Evolutionary conservation across 2,797 vertebrate genomes (phyloP), one percentile per base, ranked within the genome.

Genomic region (Alectoris magna): DNA sequence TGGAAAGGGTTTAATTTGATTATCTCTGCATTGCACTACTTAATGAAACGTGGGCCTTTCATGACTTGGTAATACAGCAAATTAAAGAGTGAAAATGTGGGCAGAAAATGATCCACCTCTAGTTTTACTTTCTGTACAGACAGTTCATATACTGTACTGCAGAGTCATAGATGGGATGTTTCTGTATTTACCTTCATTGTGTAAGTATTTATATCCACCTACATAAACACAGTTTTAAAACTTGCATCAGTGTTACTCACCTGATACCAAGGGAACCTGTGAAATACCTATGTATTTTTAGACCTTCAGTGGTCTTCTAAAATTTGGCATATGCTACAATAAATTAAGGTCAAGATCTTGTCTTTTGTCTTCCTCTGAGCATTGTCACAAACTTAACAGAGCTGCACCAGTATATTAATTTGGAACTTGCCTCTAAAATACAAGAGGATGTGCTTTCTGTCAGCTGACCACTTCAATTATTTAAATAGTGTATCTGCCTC

Each of bases 381-480:
- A 29, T 12, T 84, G 24, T 80, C 72, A 59, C 46, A 82, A 74
- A 83, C n/a, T 58, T 18, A 1, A 48, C 39, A 73, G 31, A 51
- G 22, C 21, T 67, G 11, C 16, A 49, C 17, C 60, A 17, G 13
- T 17, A 11, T 27, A 53, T 72, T 64, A 39, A 71, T 69, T 46
- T 71, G 67, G 62, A 64, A 55, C 51, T 14, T 38, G 21, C 49
- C 43, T 88, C 29, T 84, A 41, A 81, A 81, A 69, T 58, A 22
- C 2, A 74, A 26, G 15, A 92, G 14, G 46, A 62, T 79, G 56
- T 38, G 84, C 60, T 73, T 88, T 53, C 44, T 77, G 31, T 76
- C 44, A 83, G 1, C 78, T 80, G 76, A 71, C 22, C 29, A 41
- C 43, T 90, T 92, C 44, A 87, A 5, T 88, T 90, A 92, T 92